Evolutionary conservation across 2,113 vertebrate genomes (phyloP).

Genomic region (Cyprinodon variegatus): DNA sequence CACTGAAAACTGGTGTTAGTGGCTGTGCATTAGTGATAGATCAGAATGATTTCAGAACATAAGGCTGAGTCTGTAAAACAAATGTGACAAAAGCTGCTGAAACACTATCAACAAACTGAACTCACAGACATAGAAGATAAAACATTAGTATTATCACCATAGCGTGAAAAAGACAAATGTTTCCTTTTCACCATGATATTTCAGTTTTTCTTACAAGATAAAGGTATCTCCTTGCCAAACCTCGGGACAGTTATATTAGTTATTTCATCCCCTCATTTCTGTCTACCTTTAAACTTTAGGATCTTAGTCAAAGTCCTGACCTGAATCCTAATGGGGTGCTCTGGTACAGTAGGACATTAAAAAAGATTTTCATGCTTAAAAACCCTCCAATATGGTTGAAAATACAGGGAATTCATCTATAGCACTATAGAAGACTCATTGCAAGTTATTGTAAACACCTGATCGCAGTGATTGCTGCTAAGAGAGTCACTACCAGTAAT

Average conservation of each 20-base stretch:
- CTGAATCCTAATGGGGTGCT: no score
- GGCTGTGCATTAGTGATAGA: neutral
- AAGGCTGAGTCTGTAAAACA: neutral
- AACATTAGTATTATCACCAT: neutral
- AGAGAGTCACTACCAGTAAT: no score
- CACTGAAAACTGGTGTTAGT: neutral
- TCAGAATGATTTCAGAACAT: neutral
- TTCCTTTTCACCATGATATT: neutral
- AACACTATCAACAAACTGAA: neutral
- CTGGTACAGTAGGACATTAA: no score
- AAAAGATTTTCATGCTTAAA: no score
- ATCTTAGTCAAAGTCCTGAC: no score
- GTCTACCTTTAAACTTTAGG: neutral
- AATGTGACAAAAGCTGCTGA: neutral
- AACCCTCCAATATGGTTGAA: no score
- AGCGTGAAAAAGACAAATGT: neutral
- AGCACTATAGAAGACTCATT: no score
- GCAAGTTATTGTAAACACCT: no score
- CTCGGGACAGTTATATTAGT: neutral
- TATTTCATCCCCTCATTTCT: neutral
- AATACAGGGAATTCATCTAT: no score
- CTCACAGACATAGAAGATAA: neutral
- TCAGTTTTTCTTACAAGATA: neutral
- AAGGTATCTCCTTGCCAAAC: neutral
- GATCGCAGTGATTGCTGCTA: no score